Percentiles rank a stretch among this genome's conserved stretches.
These are phyloP conservation scores for Argentina silus DNA, from an alignment of 2,797 vertebrate species.

Conservation along the genomic window DNA sequence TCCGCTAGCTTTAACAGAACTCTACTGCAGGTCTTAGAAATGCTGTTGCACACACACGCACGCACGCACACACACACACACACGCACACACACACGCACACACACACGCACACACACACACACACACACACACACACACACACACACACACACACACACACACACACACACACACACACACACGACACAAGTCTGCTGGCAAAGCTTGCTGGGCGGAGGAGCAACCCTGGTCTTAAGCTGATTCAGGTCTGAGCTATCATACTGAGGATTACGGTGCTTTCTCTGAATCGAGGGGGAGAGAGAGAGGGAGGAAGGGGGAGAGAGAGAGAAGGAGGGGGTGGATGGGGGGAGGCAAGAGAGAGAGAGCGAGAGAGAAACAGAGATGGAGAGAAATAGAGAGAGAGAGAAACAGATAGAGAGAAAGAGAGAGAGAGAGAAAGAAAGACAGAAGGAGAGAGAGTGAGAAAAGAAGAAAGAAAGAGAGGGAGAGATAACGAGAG, in stretches of 20 bases:
- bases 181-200: background rate
- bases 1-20: conserved; percentile 21
- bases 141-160: too few relatives aligned
- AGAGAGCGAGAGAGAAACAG: background rate
- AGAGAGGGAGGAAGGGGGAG: background rate
- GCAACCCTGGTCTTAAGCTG: conserved; percentile 36
- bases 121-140: too few relatives aligned
- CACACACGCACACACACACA: too few relatives aligned
- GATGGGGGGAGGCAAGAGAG: background rate
- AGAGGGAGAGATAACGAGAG: too few relatives aligned
- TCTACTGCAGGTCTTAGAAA: conserved; percentile 25
- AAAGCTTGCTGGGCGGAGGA: conserved; percentile 34
- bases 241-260: conserved; percentile 45
- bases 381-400: background rate
- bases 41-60: background rate
- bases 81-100: too few relatives aligned
- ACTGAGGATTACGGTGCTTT: conserved; percentile 49
- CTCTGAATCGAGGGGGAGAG: background rate
- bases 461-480: conserved; percentile 1
- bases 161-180: too few relatives aligned
- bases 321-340: background rate
- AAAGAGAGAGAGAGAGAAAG: background rate
- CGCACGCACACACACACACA: too few relatives aligned
- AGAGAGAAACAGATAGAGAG: background rate
- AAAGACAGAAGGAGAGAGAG: background rate